phyloP scores from a whole-genome alignment of 2,113 vertebrate species.

The Austrofundulus limnaeus region DNA sequence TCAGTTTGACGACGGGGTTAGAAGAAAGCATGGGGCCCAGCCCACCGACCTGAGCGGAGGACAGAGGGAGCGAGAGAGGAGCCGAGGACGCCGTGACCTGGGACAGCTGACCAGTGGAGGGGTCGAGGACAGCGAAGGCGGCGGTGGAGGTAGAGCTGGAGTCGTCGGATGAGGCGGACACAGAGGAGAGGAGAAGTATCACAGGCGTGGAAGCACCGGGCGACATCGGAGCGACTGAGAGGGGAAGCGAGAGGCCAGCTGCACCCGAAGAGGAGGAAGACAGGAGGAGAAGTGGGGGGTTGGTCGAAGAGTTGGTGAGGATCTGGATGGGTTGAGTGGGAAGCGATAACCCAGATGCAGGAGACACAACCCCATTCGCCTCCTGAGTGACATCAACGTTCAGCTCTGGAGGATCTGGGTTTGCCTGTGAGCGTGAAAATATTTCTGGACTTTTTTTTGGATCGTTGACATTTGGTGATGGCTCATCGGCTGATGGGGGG shows the following conservation, averaged over 20 bases:
- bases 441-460: slow-evolving; percentile 34
- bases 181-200: slow-evolving; percentile 77
- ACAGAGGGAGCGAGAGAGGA: slow-evolving; percentile 56
- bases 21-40: slow-evolving; percentile 52
- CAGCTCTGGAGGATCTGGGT: slow-evolving; percentile 18
- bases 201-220: slow-evolving; percentile 60
- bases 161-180: slow-evolving; percentile 60
- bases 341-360: slow-evolving; percentile 32
- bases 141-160: slow-evolving; percentile 60
- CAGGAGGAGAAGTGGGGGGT: slow-evolving; percentile 60
- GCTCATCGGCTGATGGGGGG: slow-evolving; percentile 22
- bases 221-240: slow-evolving; percentile 62
- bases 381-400: slow-evolving; percentile 27
- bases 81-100: slow-evolving; percentile 61
- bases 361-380: slow-evolving; percentile 13
- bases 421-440: slow-evolving; percentile 10
- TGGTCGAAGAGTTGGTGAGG: slow-evolving; percentile 56
- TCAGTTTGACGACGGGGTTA: slow-evolving; percentile 59
- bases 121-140: slow-evolving; percentile 65
- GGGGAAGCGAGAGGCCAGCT: slow-evolving; percentile 67
- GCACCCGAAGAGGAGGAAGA: slow-evolving; percentile 63
- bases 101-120: slow-evolving; percentile 64
- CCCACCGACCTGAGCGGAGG: slow-evolving; percentile 39
- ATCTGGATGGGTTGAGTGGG: slow-evolving; percentile 70
- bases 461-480: slow-evolving; percentile 25